phyloP scores from a whole-genome alignment of 2,113 vertebrate genomes.

The Leucosticte australis region DNA sequence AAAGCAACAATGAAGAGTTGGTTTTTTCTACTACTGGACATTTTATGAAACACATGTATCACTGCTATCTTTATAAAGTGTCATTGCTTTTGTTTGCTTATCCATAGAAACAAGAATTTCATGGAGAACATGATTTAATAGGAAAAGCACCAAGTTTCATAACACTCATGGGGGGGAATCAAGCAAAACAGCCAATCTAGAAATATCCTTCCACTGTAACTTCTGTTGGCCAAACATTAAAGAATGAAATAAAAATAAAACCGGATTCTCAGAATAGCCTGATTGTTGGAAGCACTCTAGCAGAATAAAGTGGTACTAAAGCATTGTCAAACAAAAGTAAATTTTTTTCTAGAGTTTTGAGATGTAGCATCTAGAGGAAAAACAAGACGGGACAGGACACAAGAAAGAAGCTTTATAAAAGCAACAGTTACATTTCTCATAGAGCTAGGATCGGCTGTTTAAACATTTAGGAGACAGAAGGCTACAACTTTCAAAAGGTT shows the following conservation, averaged over 20 bases:
- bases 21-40: neutral
- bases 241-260: neutral
- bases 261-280: neutral
- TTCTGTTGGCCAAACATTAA: neutral
- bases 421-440: neutral
- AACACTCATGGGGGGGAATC: rapidly evolving
- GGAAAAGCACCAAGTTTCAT: neutral
- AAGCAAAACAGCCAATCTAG: neutral
- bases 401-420: neutral
- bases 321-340: neutral
- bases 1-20: neutral
- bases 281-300: neutral
- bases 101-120: neutral
- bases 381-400: neutral
- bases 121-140: neutral
- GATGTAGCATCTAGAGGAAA: neutral
- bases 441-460: neutral
- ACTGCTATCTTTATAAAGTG: neutral
- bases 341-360: neutral
- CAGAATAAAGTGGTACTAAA: neutral
- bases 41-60: neutral
- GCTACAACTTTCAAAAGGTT: neutral
- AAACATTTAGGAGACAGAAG: neutral
- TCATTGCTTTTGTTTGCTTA: neutral
- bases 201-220: neutral